Base-by-base conservation (phyloP, 92 coral and sea anemone species). In the Porites divaricata region DNA sequence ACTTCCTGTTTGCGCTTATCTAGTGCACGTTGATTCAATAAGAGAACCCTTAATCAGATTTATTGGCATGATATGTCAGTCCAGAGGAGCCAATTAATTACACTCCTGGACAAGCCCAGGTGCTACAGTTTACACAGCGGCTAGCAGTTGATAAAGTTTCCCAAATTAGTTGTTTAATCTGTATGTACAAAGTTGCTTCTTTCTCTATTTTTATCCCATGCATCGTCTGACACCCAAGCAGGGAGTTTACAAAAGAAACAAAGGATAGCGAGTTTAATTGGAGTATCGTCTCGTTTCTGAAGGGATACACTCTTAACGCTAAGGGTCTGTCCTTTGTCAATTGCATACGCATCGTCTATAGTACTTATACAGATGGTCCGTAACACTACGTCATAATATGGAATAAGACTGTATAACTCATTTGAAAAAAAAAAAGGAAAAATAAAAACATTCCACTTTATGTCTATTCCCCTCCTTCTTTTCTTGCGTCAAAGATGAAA, bases 11-110 rank as follows among this genome's bases (percentile, higher is more conserved):
- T 61, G 72, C 62, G 26, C 17, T 63, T 26, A 63, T 19, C 26
- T n/a, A 79, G 79, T 63, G 51, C 86, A 4, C 72, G 5, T 2
- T 62, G 14, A 51, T 71, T 82, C 86, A 73, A 61, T 72, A 72
- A 58, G 63, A 61, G 79, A 62, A 82, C 63, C 49, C 56, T 82
- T 72, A 82, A 82, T 72, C 86, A 82, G 86, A 72, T 82, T 82
- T 82, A 82, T 82, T 62, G 62, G 72, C 72, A 35, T 72, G 49
- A 48, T 59, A 20, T 59, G 72, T 82, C 79, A 50, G 72, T 70
- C 51, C 50, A 35, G 56, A 41, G 24, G 72, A 23, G 64, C 62
- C 69, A 63, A 82, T 82, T 71, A 82, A 82, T 72, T 72, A 73
- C 28, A 63, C 64, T 49, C 62, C 21, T 52, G 20, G 86, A 81